Conservation (phyloP, 2,797 vertebrate genomes). For the Ctenochaetus hawaiiensis region DNA sequence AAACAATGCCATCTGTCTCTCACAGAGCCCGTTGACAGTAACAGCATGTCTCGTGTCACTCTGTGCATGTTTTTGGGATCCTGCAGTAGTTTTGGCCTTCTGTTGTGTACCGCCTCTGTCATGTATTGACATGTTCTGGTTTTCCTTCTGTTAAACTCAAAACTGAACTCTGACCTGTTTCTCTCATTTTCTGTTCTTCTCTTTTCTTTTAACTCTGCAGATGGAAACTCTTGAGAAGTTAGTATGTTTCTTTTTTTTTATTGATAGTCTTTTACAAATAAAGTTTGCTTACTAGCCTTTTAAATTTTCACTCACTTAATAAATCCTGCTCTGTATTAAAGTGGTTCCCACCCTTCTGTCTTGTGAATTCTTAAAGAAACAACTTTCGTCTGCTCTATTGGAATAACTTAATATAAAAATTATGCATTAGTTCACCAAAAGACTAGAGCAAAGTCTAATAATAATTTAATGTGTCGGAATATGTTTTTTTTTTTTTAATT, state of each 20-base stretch:
- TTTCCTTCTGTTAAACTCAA: slow-evolving; percentile 31
- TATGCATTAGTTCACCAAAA: not conserved
- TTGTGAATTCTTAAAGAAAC: not conserved
- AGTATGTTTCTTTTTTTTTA: slow-evolving; percentile 86
- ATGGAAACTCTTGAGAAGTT: slow-evolving; percentile 96
- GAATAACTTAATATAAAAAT: not conserved
- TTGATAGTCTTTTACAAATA: slow-evolving; percentile 13
- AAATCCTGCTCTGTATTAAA: not conserved
- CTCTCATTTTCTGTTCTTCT: slow-evolving; percentile 69
- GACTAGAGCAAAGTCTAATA: not conserved
- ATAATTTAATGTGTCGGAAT: too few relatives aligned
- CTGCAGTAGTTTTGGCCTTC: slow-evolving; percentile 33
- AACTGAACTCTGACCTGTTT: slow-evolving; percentile 70
- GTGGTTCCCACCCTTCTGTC: slow-evolving; percentile 6
- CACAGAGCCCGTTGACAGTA: slow-evolving; percentile 62
- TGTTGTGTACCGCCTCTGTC: slow-evolving; percentile 10
- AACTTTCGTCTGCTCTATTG: not conserved
- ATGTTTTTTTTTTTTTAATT: too few relatives aligned
- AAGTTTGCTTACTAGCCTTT: slow-evolving; percentile 32
- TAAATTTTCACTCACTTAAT: slow-evolving; percentile 29
- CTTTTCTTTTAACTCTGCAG: slow-evolving; percentile 84
- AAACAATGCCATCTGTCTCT: slow-evolving; percentile 71
- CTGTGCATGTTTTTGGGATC: slow-evolving; percentile 64
- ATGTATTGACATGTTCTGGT: slow-evolving; percentile 46
- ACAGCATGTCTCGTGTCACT: slow-evolving; percentile 68